Conservation (phyloP, 2,113 vertebrate genomes). For the Phalacrocorax pelagicus region DNA sequence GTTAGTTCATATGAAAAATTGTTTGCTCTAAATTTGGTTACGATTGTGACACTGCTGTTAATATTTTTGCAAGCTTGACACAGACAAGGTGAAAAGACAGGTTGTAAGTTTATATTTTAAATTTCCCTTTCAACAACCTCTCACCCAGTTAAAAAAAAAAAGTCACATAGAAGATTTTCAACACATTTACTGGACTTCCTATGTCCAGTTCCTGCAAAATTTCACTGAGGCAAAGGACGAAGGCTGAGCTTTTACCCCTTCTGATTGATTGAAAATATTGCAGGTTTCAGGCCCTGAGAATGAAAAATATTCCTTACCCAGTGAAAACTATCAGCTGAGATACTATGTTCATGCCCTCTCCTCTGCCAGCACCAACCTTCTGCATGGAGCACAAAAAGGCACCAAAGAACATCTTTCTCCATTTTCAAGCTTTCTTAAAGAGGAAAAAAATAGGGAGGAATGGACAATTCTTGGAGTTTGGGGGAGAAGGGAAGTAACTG, state of each 20-base stretch:
- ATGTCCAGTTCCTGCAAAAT: not conserved
- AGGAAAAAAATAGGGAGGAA: not conserved
- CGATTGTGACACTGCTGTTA: not conserved
- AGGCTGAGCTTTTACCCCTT: not conserved
- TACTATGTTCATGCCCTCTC: not conserved
- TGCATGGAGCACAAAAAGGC: not conserved
- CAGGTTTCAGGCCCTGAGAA: not conserved
- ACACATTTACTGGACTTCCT: not conserved
- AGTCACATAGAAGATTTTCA: not conserved
- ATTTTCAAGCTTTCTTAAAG: not conserved
- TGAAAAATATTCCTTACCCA: not conserved
- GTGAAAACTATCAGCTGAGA: not conserved
- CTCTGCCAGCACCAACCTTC: not conserved
- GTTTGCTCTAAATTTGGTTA: constrained; percentile 8
- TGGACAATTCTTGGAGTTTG: not conserved
- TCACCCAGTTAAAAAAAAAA: not conserved
- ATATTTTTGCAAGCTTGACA: not conserved
- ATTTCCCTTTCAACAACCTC: not conserved
- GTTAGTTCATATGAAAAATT: constrained; percentile 28
- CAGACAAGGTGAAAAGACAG: constrained; percentile 1
- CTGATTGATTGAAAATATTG: not conserved
- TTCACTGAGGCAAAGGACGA: not conserved
- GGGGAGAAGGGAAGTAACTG: not conserved
- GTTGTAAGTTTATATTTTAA: constrained; percentile 12
- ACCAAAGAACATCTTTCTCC: not conserved